phyloP scores from a whole-genome alignment of 2,113 vertebrate species.

The Artemisiospiza belli region DNA sequence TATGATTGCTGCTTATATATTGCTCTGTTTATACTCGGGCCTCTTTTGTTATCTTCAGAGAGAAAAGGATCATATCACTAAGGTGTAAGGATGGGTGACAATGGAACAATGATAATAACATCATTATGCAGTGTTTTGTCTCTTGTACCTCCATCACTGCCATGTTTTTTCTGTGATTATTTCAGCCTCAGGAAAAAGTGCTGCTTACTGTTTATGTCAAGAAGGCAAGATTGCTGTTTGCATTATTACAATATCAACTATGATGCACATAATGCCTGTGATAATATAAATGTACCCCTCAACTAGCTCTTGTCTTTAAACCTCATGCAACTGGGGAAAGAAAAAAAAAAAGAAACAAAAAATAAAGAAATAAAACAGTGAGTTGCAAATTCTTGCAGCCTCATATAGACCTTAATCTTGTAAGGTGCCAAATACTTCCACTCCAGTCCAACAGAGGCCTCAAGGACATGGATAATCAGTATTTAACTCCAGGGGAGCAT shows the following conservation, averaged over 20 bases:
- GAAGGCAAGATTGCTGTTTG: conserved; percentile 56
- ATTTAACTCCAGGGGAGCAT: not conserved
- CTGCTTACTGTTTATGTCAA: conserved; percentile 66
- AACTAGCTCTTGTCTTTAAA: conserved; percentile 29
- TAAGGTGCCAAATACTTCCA: not conserved
- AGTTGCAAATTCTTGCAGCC: not conserved
- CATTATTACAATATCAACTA: conserved; percentile 60
- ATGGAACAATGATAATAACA: conserved; percentile 55
- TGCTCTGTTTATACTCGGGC: conserved; percentile 23
- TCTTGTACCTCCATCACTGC: conserved; percentile 65
- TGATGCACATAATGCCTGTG: conserved; percentile 38
- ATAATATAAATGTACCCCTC: conserved; percentile 58
- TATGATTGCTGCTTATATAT: not conserved
- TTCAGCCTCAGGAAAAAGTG: conserved; percentile 64
- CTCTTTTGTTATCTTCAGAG: conserved; percentile 37
- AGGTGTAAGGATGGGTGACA: conserved; percentile 55
- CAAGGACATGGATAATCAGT: not conserved
- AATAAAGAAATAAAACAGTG: not conserved
- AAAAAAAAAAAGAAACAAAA: not conserved
- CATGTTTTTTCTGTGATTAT: conserved; percentile 71
- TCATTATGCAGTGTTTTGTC: conserved; percentile 61
- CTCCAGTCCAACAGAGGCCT: not conserved
- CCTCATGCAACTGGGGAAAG: not conserved
- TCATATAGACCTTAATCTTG: not conserved
- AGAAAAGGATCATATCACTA: conserved; percentile 32